Evolutionary conservation across 2,888 invertebrate species (phyloP), one percentile per base, ranked within the genome.

Genomic region (Strigamia maritima): DNA sequence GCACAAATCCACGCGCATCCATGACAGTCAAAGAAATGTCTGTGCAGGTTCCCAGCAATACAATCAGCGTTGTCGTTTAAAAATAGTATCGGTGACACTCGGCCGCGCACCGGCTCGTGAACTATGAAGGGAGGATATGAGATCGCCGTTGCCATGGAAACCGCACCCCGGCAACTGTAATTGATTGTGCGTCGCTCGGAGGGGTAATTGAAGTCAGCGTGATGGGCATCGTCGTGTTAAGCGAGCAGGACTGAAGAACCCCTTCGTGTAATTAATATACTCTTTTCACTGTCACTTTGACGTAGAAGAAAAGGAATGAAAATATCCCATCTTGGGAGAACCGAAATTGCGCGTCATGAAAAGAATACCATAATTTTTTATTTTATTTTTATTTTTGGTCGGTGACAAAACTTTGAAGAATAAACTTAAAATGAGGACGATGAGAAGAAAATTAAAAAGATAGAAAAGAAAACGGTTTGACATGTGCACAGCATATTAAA

Each of bases 211-310:
- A 76, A 76, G 76, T 76, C 76, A 76, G 24, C 40, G 40, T 76
- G 76, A 76, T 76, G 76, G 76, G 76, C 76, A 76, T 76, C 44
- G 76, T 40, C 40, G 44, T 40, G 44, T 76, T 76, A 76, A 76
- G 35, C 76, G 76, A 76, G 38, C 76, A 44, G 76, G 76, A 76
- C 26, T 44, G 38, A 26, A 76, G 76, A 76, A n/a, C 75, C 31
- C 75, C 26, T 35, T 38, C 35, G 60, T 65, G 60, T 76, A 76
- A 76, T 76, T 76, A 76, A 76, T 76, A 44, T 40, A 38, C 26
- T 44, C 40, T 76, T 76, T 65, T 65, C 60, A 65, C n/a, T 65
- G 60, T 65, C 60, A 65, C 24, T 65, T 65, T 65, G 60, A 65
- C 60, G 60, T 22, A 75, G 22, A 75, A 28, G 28, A 35, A 75